These are phyloP conservation scores for Amphibalanus amphitrite DNA, from an alignment of 1,140 invertebrate genomes.

Conservation along the genomic window DNA sequence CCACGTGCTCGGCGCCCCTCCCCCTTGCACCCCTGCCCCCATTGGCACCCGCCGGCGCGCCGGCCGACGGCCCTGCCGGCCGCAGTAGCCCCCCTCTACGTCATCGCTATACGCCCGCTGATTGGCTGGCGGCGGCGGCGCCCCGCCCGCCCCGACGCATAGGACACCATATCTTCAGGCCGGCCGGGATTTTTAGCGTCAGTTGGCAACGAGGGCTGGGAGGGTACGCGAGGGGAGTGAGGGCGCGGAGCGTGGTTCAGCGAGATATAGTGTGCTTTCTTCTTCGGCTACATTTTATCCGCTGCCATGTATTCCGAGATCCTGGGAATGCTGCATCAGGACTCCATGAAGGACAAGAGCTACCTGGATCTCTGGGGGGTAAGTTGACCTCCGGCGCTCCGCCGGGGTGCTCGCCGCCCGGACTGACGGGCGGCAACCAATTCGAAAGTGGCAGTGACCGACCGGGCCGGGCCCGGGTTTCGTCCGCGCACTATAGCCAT, in stretches of 20 bases:
- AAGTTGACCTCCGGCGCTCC: not conserved
- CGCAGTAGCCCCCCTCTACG: not conserved
- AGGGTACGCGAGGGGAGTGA: not conserved
- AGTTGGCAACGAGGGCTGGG: not conserved
- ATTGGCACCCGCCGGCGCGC: too few relatives aligned
- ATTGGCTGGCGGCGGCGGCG: not conserved
- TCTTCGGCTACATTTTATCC: not conserved
- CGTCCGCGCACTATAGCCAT: slow-evolving; percentile 1
- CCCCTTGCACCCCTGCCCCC: too few relatives aligned
- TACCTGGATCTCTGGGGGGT: not conserved
- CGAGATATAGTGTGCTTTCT: not conserved
- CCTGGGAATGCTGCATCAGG: not conserved
- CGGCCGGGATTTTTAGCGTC: not conserved
- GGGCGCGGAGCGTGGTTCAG: not conserved
- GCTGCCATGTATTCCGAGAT: slow-evolving; percentile 4
- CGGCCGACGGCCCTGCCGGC: too few relatives aligned
- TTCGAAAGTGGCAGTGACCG: not conserved
- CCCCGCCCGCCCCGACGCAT: not conserved
- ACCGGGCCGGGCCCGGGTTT: not conserved
- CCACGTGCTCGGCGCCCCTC: too few relatives aligned
- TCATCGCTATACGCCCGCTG: not conserved
- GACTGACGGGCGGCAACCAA: not conserved
- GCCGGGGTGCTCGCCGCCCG: too few relatives aligned
- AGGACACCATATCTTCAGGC: not conserved
- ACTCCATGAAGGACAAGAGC: slow-evolving; percentile 1